Evolutionary conservation across 2,797 vertebrate species (phyloP), one percentile per base, ranked within the genome.

Genomic region (Synanceia verrucosa): DNA sequence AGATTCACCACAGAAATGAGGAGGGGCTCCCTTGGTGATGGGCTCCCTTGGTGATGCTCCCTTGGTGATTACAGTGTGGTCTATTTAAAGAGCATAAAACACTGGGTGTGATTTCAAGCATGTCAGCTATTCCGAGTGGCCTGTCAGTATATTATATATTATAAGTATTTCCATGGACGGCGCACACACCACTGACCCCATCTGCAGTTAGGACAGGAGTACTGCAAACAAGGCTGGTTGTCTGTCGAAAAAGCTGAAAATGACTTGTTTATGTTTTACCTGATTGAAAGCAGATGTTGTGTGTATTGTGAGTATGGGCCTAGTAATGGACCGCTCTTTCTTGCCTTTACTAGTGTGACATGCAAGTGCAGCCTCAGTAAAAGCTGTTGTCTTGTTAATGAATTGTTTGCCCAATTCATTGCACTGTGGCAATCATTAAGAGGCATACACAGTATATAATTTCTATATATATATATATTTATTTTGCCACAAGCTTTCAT

Each of bases 181-280:
- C 23, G 10, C 21, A 8, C 2, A 29, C 12, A 68, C 24, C 74
- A 41, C 50, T 73, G 52, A 73, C 71, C 4, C 87, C 89, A 79
- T 74, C 92, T 91, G 74, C 64, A 61, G 90, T 24, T 51, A 36
- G 37, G 1, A 33, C 52, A 53, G 16, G 3, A 19, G 2, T 6
- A 61, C 16, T 61, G 66, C 63, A 62, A 5, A 48, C 4, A 7
- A 39, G 34, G 13, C 12, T 11, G 28, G 33, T 23, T n/a, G 9
- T 52, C 12, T 10, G 33, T 14, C 47, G 7, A 50, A 14, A 21
- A 13, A 59, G 1, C 21, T 43, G 1, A 64, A 39, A 39, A 18
- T 39, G 37, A 39, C 37, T 39, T 39, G 37, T 39, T 43, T 10
- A 19, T 31, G 18, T 47, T 37, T 29, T 12, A 56, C 9, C 24